Evolutionary conservation across 2,113 vertebrate genomes (phyloP).

Genomic region (Rhinoderma darwinii): DNA sequence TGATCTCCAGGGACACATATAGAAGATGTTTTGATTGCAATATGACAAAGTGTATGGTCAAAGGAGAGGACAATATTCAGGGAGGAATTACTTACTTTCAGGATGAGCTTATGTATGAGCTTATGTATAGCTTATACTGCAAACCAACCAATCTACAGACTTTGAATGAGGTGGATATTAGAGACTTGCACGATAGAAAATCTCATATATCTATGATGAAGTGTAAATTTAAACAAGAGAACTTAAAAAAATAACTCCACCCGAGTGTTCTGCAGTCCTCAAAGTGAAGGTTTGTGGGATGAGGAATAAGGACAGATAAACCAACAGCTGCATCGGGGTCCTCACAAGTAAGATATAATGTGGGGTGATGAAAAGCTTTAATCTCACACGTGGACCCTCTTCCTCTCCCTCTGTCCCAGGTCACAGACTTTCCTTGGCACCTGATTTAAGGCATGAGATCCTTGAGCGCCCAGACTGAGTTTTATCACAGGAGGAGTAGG

Average conservation of each 20-base stretch:
- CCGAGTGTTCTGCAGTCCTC: not conserved
- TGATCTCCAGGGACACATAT: too few relatives aligned
- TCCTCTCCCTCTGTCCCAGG: slow-evolving; percentile 10
- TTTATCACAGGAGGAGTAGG: slow-evolving; percentile 37
- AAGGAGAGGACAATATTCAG: too few relatives aligned
- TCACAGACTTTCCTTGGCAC: slow-evolving; percentile 47
- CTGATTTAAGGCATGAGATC: slow-evolving; percentile 23
- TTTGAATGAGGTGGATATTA: too few relatives aligned
- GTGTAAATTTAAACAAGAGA: too few relatives aligned
- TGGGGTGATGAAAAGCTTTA: slow-evolving; percentile 47
- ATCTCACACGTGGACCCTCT: slow-evolving; percentile 31
- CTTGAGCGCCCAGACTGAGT: slow-evolving; percentile 28
- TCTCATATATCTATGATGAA: too few relatives aligned
- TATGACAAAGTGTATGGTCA: too few relatives aligned
- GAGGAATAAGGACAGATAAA: not conserved
- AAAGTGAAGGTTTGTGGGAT: slow-evolving; percentile 30
- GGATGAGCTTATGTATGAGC: too few relatives aligned
- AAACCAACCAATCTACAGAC: too few relatives aligned
- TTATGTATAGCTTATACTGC: too few relatives aligned
- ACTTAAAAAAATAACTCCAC: not conserved
- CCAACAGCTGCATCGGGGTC: slow-evolving; percentile 28
- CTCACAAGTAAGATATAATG: not conserved
- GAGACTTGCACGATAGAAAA: not conserved
- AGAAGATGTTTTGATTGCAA: too few relatives aligned
- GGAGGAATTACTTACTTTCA: too few relatives aligned